These are phyloP conservation scores for Thalassarche chlororhynchos DNA, from an alignment of 2,113 vertebrate species.

Conservation along the genomic window DNA sequence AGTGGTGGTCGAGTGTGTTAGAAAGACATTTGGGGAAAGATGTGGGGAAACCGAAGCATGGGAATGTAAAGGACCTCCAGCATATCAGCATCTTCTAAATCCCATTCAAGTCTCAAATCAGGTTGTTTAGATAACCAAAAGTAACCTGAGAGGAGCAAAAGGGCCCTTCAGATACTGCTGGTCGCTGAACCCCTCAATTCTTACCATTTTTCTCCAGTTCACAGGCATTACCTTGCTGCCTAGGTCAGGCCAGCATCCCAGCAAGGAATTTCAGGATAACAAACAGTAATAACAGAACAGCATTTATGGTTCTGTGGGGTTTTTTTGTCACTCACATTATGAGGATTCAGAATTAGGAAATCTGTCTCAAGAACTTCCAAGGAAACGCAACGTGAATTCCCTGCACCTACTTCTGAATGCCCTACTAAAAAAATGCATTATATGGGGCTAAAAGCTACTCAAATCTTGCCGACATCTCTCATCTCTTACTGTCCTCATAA, in stretches of 20 bases:
- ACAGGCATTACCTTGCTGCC: neutral
- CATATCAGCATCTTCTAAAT: neutral
- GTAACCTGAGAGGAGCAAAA: neutral
- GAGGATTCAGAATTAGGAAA: neutral
- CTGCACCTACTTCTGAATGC: neutral
- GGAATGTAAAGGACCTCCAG: neutral
- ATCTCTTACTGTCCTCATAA: neutral
- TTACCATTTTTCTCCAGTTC: neutral
- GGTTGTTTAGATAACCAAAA: neutral
- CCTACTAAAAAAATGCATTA: neutral
- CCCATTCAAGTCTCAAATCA: neutral
- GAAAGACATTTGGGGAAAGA: neutral
- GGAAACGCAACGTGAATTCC: neutral
- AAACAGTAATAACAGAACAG: neutral
- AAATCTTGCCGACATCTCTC: neutral
- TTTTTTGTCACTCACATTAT: neutral
- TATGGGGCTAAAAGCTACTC: neutral
- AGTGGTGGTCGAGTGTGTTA: neutral
- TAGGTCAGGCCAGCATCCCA: neutral
- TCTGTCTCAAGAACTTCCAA: neutral
- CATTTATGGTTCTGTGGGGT: accelerated
- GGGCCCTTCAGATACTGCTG: neutral
- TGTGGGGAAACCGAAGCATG: accelerated
- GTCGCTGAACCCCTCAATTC: neutral
- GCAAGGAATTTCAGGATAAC: neutral